Evolutionary conservation across 2,113 vertebrate species (phyloP).

Genomic region (Anolis sagrei): DNA sequence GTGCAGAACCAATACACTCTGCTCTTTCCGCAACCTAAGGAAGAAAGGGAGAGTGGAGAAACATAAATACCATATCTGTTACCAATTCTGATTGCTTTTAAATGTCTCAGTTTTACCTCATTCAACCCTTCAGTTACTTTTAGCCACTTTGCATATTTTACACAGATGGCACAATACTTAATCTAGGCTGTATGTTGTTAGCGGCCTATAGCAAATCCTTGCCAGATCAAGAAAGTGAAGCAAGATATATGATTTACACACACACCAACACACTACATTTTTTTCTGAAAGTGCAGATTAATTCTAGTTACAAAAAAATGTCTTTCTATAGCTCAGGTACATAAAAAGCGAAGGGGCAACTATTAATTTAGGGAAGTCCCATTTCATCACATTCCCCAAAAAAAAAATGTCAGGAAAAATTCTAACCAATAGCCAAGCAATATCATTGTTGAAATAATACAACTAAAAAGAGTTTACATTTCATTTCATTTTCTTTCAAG

Average conservation of each 20-base stretch:
- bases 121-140: not conserved
- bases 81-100: not conserved
- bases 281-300: not conserved
- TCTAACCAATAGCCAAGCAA: too few relatives aligned
- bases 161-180: not conserved
- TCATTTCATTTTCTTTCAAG: too few relatives aligned
- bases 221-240: not conserved
- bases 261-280: not conserved
- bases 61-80: not conserved
- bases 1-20: conserved; percentile 86
- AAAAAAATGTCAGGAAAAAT: too few relatives aligned
- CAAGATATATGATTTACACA: not conserved
- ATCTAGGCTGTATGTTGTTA: not conserved
- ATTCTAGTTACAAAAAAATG: not conserved
- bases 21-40: conserved; percentile 83
- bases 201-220: not conserved
- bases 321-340: not conserved
- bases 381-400: too few relatives aligned
- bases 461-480: not conserved
- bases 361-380: too few relatives aligned
- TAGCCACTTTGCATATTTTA: not conserved
- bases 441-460: not conserved
- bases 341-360: not conserved
- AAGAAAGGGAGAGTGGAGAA: accelerated
- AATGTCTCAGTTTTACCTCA: not conserved